These are phyloP conservation scores for Castor canadensis DNA, from an alignment of 2,113 vertebrate genomes.

Conservation along the genomic window DNA sequence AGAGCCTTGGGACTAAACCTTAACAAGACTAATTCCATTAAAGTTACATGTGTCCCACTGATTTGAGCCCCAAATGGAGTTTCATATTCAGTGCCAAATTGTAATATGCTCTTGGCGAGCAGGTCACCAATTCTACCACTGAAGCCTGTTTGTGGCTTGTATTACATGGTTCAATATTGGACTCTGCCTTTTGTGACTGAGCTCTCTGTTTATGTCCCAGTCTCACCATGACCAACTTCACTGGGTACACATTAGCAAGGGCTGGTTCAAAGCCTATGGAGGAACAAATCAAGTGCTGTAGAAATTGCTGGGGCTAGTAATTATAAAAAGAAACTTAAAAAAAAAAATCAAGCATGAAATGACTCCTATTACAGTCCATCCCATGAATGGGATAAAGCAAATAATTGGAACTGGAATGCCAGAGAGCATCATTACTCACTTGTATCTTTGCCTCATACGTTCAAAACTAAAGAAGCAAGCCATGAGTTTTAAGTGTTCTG, in stretches of 20 bases:
- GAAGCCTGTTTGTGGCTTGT: background rate
- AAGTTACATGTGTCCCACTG: background rate
- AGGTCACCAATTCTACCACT: background rate
- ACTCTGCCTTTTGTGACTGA: constrained; percentile 23
- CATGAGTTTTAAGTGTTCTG: background rate
- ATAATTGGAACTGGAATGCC: background rate
- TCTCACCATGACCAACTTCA: background rate
- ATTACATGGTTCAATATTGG: background rate
- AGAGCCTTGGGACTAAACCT: background rate
- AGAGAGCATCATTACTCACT: background rate
- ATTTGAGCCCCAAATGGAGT: background rate
- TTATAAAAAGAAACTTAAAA: constrained; percentile 7
- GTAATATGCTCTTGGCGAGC: background rate
- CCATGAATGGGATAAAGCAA: background rate
- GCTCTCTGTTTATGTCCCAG: background rate
- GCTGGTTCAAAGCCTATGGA: background rate
- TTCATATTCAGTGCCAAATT: background rate
- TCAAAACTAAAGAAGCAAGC: background rate
- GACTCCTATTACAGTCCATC: background rate
- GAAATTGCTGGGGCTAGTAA: constrained; percentile 22
- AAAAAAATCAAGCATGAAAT: background rate
- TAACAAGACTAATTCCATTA: constrained; percentile 33
- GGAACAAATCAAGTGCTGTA: background rate
- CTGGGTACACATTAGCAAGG: background rate
- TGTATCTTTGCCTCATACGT: background rate